These are phyloP conservation scores for Dasyprocta punctata DNA, from an alignment of 2,113 vertebrate species.

Conservation along the genomic window DNA sequence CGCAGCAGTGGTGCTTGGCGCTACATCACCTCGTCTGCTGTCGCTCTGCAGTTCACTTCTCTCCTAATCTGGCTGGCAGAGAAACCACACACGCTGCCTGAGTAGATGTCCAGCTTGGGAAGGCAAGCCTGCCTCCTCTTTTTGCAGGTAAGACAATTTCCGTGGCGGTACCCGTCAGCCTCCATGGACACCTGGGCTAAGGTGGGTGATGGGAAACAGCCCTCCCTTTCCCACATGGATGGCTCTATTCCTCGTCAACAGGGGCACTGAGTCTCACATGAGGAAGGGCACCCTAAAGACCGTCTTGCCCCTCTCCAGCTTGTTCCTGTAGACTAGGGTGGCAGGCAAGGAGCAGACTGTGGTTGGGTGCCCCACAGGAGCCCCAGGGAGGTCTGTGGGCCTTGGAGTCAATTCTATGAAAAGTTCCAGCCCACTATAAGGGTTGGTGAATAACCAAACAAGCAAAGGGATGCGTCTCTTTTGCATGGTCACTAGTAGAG, in stretches of 20 bases:
- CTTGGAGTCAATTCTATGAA: not conserved
- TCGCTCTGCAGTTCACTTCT: not conserved
- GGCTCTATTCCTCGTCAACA: not conserved
- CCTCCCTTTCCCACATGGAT: not conserved
- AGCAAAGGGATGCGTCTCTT: not conserved
- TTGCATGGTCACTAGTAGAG: not conserved
- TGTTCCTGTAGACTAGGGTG: not conserved
- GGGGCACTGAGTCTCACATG: not conserved
- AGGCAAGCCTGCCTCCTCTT: not conserved
- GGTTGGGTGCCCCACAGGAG: not conserved
- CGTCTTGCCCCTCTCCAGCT: not conserved
- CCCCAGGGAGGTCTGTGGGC: not conserved
- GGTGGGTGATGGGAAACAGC: not conserved
- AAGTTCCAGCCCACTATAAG: not conserved
- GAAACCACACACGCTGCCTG: not conserved
- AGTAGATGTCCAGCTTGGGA: slow-evolving; percentile 2
- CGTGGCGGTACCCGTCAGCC: not conserved
- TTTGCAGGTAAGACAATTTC: not conserved
- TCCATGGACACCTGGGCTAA: not conserved
- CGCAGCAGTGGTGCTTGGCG: not conserved
- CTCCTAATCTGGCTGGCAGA: not conserved
- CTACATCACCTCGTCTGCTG: not conserved
- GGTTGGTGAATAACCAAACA: not conserved
- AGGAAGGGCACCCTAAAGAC: not conserved
- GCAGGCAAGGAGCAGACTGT: not conserved